A percentile compares a stretch with the other conserved stretches of the same genome.
phyloP scores from a whole-genome alignment of 2,888 invertebrate species.

The Erynnis tages region DNA sequence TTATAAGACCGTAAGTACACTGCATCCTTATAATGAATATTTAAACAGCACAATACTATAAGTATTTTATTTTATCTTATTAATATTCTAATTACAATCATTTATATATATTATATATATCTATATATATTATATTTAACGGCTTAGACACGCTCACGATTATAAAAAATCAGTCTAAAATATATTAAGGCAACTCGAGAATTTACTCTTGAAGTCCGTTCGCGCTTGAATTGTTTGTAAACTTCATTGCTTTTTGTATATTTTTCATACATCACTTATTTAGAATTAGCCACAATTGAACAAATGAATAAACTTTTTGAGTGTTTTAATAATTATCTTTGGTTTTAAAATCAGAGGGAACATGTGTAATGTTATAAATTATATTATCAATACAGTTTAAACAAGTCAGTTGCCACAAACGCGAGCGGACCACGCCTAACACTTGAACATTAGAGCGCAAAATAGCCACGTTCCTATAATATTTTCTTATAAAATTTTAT shows the following conservation, averaged over 20 bases:
- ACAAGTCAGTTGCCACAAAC: not conserved
- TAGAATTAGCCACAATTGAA: too few relatives aligned
- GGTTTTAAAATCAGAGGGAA: too few relatives aligned
- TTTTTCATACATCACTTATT: too few relatives aligned
- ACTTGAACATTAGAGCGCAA: not conserved
- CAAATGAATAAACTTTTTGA: too few relatives aligned
- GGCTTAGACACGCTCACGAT: slow-evolving; percentile 49
- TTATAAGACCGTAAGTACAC: slow-evolving; percentile 43
- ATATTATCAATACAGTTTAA: too few relatives aligned
- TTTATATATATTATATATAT: not conserved
- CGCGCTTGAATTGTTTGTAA: slow-evolving; percentile 36
- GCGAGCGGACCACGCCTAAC: slow-evolving; percentile 1
- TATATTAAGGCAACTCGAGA: slow-evolving; percentile 83
- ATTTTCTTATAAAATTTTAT: too few relatives aligned
- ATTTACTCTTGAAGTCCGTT: slow-evolving; percentile 52
- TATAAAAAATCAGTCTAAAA: slow-evolving; percentile 85
- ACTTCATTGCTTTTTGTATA: too few relatives aligned
- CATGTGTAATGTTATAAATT: too few relatives aligned
- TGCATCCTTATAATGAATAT: slow-evolving; percentile 16
- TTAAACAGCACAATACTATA: slow-evolving; percentile 8
- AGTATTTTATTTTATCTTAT: slow-evolving; percentile 41
- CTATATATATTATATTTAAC: slow-evolving; percentile 8
- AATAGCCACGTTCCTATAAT: slow-evolving; percentile 2
- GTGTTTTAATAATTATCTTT: too few relatives aligned
- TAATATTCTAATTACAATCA: slow-evolving; percentile 36